These are phyloP conservation scores for Thymelicus acteon DNA, from an alignment of 2,888 invertebrate genomes.

Conservation along the genomic window DNA sequence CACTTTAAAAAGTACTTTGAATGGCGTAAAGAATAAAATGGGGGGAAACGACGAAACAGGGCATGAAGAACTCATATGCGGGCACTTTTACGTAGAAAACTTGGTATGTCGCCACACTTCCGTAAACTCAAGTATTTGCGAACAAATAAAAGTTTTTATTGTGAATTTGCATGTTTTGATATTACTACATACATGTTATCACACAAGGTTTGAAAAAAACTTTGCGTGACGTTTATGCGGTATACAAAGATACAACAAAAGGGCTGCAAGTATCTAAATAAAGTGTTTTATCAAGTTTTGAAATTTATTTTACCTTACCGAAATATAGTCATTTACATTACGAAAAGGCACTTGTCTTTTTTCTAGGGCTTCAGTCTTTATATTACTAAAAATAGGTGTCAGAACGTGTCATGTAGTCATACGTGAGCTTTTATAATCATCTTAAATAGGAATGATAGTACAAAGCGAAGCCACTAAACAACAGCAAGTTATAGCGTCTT, in stretches of 20 bases:
- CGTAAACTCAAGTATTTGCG: not conserved
- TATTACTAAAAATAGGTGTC: too few relatives aligned
- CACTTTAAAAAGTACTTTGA: slow-evolving; percentile 47
- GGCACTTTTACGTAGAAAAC: slow-evolving; percentile 5
- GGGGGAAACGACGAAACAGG: slow-evolving; percentile 9
- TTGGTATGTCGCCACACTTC: slow-evolving; percentile 4
- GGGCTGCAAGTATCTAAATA: too few relatives aligned
- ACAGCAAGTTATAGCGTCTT: not conserved
- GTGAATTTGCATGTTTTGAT: not conserved
- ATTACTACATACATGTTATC: too few relatives aligned
- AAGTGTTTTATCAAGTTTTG: too few relatives aligned
- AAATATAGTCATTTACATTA: too few relatives aligned
- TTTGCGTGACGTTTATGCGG: not conserved
- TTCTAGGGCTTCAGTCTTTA: too few relatives aligned
- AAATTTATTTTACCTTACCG: too few relatives aligned
- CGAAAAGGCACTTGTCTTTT: too few relatives aligned
- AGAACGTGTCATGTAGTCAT: too few relatives aligned
- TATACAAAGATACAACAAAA: too few relatives aligned
- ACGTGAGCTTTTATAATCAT: too few relatives aligned
- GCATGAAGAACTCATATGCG: slow-evolving; percentile 19
- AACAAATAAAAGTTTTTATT: slow-evolving; percentile 2
- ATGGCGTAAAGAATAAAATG: slow-evolving; percentile 34
- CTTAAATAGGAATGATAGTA: too few relatives aligned
- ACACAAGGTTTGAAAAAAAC: not conserved
- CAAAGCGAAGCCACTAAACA: not conserved